Conservation (phyloP, 2,113 vertebrate species). For the Myiagra hebetior region DNA sequence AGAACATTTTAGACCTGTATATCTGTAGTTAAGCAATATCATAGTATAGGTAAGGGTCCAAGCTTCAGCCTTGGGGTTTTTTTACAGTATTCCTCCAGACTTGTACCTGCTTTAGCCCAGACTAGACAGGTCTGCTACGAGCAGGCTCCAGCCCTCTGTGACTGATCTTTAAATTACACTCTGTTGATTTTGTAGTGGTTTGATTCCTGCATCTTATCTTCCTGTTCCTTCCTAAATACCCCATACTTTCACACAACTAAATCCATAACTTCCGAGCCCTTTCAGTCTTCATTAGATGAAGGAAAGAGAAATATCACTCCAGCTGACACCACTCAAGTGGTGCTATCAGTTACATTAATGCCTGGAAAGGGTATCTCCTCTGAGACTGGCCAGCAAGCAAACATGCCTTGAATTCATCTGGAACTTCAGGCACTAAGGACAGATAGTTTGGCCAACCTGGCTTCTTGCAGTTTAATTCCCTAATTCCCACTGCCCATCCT, state of each 20-base stretch:
- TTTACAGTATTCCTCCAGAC: neutral
- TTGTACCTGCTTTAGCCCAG: neutral
- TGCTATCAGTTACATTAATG: neutral
- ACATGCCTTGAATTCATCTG: neutral
- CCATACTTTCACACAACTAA: neutral
- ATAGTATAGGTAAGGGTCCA: neutral
- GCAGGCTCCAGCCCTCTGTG: neutral
- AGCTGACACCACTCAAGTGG: neutral
- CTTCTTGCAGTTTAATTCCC: neutral
- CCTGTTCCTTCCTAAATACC: neutral
- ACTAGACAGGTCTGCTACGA: fast-evolving
- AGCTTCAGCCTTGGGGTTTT: neutral
- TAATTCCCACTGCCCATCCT: neutral
- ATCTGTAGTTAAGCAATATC: neutral
- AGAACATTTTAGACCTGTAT: neutral
- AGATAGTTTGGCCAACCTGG: neutral
- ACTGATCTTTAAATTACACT: neutral
- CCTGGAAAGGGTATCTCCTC: neutral
- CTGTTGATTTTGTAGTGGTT: neutral
- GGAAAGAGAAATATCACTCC: neutral
- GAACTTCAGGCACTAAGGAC: neutral
- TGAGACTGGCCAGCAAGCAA: neutral
- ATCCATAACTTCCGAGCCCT: neutral
- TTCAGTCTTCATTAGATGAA: neutral
- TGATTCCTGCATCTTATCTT: neutral